A percentile compares a stretch with the other conserved stretches of the same genome.
Evolutionary conservation across 2,113 vertebrate species (phyloP).

Genomic region (Neotragus pygmaeus): DNA sequence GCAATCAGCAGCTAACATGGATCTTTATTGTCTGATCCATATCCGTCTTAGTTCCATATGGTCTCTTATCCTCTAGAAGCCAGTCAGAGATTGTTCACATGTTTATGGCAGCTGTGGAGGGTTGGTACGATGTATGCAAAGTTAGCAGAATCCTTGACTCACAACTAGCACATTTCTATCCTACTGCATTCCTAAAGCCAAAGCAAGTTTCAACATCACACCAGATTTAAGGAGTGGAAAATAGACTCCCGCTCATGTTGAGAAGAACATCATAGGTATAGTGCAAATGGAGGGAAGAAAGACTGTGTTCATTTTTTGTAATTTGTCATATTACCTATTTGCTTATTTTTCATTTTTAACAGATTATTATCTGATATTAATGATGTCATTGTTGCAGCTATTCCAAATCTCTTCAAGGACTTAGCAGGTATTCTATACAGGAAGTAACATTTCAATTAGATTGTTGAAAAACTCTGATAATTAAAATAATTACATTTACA

Average conservation of each 20-base stretch:
- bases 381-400: neutral
- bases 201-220: neutral
- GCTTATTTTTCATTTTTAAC: neutral
- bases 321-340: neutral
- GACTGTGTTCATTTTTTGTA: neutral
- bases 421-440: slow-evolving; percentile 22
- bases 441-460: neutral
- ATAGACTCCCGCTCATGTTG: neutral
- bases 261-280: neutral
- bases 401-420: slow-evolving; percentile 33
- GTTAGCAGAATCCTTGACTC: neutral
- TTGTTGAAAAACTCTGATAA: neutral
- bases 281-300: neutral
- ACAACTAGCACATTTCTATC: neutral
- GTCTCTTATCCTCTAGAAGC: neutral
- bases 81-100: neutral
- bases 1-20: neutral
- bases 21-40: neutral
- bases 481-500: slow-evolving; percentile 50
- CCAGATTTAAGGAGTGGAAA: neutral
- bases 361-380: neutral
- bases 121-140: neutral
- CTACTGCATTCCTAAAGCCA: neutral
- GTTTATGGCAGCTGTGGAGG: neutral
- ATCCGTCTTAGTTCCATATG: neutral